Evolutionary conservation across 2,888 invertebrate species (phyloP), one percentile per base, ranked within the genome.

Genomic region (Conomelus anceps): DNA sequence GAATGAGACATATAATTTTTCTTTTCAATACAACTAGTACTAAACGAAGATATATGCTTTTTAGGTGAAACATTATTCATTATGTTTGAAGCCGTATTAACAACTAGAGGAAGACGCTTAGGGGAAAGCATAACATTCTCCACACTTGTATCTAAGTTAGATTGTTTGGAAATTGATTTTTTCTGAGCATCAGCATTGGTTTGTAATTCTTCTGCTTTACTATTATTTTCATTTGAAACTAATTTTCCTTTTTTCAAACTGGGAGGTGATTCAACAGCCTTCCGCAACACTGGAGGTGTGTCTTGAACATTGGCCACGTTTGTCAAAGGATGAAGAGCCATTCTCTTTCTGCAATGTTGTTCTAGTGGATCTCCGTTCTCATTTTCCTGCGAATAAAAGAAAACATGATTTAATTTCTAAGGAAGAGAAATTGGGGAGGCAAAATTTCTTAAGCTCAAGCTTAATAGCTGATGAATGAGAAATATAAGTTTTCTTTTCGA

Each of bases 271-370:
- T 63, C 63, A n/a, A 63, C 7, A n/a, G 63, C 63, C 13, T 63
- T 63, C 1, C 63, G 63, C 63, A 63, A n/a, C 63, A 63, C 63
- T 63, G 63, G 63, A 63, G 63, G 63, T 63, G n/a, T 63, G 7
- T 63, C 63, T n/a, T 63, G 63, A 3, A 63, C 63, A 63, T 63
- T 63, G 63, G 63, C 20, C 63, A 63, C 63, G 63, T 88, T 90
- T 7, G 90, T 89, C 22, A 90, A 85, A 1, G 89, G 88, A 34
- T 90, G 91, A 22, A 91, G 86, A 1, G 90, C 91, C 22, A 87
- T 90, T 90, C 91, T 89, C 89, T 91, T 91, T 13, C 86, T 34
- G 6, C 24, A 86, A n/a, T 23, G 89, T 22, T 23, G n/a, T 20
- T 26, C n/a, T 22, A 84, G 22, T 26, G 22, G 63, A 22, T 89